These are phyloP conservation scores for Microchrysa polita DNA, from an alignment of 2,888 invertebrate species.

Conservation along the genomic window DNA sequence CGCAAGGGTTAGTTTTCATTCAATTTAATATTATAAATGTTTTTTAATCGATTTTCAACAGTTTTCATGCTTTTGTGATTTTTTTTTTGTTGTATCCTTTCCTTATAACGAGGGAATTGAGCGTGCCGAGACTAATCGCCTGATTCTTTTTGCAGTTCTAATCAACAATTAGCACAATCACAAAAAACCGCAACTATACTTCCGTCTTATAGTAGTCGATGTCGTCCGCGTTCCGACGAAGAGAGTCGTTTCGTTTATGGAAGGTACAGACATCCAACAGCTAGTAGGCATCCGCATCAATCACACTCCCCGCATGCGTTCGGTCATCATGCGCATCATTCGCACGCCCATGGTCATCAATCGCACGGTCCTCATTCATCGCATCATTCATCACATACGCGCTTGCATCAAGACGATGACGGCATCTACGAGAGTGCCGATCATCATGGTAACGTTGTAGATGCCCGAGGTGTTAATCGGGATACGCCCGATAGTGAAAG, in stretches of 20 bases:
- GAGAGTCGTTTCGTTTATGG: constrained; percentile 80
- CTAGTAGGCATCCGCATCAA: constrained; percentile 66
- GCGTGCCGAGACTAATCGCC: constrained; percentile 5
- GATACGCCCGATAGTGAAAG: constrained; percentile 91
- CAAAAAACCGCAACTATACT: constrained; percentile 66
- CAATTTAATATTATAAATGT: constrained; percentile 18
- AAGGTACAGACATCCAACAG: constrained; percentile 68
- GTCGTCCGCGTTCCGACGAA: constrained; percentile 72
- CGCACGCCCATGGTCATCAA: constrained; percentile 65
- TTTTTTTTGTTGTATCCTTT: neutral
- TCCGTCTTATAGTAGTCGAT: constrained; percentile 68
- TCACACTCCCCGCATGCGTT: constrained; percentile 67
- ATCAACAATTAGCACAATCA: constrained; percentile 66
- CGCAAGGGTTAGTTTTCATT: constrained; percentile 71
- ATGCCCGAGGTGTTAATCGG: constrained; percentile 73
- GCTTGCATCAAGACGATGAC: constrained; percentile 78
- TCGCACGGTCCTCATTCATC: constrained; percentile 65
- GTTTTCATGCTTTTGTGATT: neutral
- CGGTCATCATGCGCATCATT: constrained; percentile 66
- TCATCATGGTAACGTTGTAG: constrained; percentile 74
- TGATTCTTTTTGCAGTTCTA: constrained; percentile 58
- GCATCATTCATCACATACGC: constrained; percentile 68
- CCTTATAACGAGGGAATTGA: too few relatives aligned
- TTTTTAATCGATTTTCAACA: neutral
- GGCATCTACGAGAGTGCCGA: constrained; percentile 89